Percentiles rank a stretch among this genome's conserved stretches.
Conservation (phyloP, 1,140 invertebrate genomes). For the Nixonia krombeini region DNA sequence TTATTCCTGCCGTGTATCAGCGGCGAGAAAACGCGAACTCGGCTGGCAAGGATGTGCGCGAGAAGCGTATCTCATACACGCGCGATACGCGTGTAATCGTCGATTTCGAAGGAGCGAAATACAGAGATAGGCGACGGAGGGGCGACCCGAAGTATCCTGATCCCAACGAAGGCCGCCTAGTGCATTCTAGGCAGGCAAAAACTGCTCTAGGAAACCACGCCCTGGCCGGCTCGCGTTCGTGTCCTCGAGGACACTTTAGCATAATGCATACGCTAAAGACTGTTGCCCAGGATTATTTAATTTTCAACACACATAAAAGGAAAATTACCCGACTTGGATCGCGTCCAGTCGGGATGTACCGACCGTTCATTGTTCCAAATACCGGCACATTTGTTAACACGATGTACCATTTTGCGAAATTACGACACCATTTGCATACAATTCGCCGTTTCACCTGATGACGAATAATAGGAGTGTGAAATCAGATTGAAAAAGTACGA, state of each 20-base stretch:
- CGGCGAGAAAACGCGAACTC: conserved; percentile 1
- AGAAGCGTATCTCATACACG: no score
- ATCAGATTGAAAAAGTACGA: background rate
- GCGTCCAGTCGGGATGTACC: no score
- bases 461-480: no score
- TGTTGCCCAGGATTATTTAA: conserved; percentile 39
- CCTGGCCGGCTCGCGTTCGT: conserved; percentile 57
- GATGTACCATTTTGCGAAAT: no score
- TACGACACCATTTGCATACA: no score
- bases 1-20: background rate
- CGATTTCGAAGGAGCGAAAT: conserved; percentile 18
- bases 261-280: conserved; percentile 42
- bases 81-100: background rate
- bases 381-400: no score
- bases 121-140: conserved; percentile 1
- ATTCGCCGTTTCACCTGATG: no score
- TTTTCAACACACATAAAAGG: conserved; percentile 22
- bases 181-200: conserved; percentile 66
- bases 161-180: conserved; percentile 67
- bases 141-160: conserved; percentile 61
- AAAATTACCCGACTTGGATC: conserved; percentile 9
- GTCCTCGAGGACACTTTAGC: conserved; percentile 64
- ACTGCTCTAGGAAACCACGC: conserved; percentile 69
- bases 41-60: background rate
- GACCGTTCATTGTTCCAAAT: no score